A percentile compares a stretch with the other conserved stretches of the same genome.
Evolutionary conservation across 2,113 vertebrate species (phyloP).

Genomic region (Lagopus muta): DNA sequence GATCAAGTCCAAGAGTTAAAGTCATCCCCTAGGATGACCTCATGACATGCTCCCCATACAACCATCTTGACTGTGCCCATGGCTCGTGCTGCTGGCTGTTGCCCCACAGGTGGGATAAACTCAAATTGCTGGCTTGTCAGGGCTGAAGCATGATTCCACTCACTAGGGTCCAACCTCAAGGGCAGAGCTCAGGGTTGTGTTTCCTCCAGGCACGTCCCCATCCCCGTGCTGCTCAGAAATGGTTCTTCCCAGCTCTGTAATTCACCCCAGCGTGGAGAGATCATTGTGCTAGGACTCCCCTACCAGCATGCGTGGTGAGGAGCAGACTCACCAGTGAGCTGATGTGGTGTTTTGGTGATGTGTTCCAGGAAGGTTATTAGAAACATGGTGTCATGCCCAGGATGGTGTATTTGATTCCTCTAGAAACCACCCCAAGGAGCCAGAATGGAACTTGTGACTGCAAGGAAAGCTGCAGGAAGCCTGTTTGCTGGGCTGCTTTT

Average conservation of each 20-base stretch:
- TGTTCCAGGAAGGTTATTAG: background rate
- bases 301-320: fast-evolving
- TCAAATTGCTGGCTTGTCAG: background rate
- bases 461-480: conserved; percentile 29
- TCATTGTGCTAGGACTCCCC: background rate
- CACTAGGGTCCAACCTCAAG: background rate
- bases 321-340: background rate
- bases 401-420: background rate
- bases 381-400: background rate
- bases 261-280: background rate
- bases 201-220: background rate
- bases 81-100: background rate
- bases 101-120: background rate
- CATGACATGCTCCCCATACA: background rate
- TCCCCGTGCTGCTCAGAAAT: background rate
- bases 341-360: background rate
- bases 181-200: background rate
- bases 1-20: background rate
- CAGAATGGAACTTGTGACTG: conserved; percentile 45
- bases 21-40: background rate
- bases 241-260: background rate
- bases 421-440: background rate
- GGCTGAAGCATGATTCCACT: background rate
- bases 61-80: background rate
- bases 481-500: background rate